phyloP scores from a whole-genome alignment of 1,140 invertebrate species.

The Drosophila mayri region DNA sequence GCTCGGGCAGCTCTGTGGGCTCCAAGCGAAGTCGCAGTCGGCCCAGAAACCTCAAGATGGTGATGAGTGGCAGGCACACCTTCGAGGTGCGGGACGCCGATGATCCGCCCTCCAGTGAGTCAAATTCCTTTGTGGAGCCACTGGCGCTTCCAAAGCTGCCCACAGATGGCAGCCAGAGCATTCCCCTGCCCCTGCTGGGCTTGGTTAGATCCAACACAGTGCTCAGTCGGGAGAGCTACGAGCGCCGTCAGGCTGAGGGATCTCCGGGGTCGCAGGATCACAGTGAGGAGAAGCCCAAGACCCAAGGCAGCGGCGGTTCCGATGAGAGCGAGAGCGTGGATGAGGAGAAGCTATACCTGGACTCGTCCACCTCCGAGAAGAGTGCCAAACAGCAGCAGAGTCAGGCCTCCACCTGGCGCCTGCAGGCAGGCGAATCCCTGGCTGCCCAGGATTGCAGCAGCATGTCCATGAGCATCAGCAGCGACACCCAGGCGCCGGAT shows the following conservation, averaged over 20 bases:
- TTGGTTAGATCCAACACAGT: slow-evolving; percentile 81
- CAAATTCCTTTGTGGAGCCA: slow-evolving; percentile 87
- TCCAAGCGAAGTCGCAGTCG: slow-evolving; percentile 81
- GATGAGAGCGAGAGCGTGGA: slow-evolving; percentile 81
- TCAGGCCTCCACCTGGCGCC: slow-evolving; percentile 86
- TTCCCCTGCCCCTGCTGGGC: slow-evolving; percentile 73
- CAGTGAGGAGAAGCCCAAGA: slow-evolving; percentile 15
- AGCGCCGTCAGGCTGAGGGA: slow-evolving; percentile 48
- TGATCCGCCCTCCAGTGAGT: slow-evolving; percentile 86
- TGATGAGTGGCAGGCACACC: slow-evolving; percentile 86
- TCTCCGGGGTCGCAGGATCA: slow-evolving; percentile 23
- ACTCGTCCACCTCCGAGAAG: slow-evolving; percentile 83
- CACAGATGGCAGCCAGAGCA: slow-evolving; percentile 87
- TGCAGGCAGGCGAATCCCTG: slow-evolving; percentile 88
- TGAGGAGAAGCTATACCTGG: slow-evolving; percentile 82
- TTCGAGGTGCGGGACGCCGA: slow-evolving; percentile 88
- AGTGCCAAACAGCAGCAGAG: slow-evolving; percentile 85
- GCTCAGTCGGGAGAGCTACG: slow-evolving; percentile 74
- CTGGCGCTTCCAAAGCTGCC: slow-evolving; percentile 86
- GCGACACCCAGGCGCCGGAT: slow-evolving; percentile 72
- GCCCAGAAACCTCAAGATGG: slow-evolving; percentile 87
- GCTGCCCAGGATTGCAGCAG: slow-evolving; percentile 87
- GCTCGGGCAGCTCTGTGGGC: slow-evolving; percentile 74
- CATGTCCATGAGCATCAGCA: slow-evolving; percentile 86
- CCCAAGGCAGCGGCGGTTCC: slow-evolving; percentile 40